These are phyloP conservation scores for Seira musarum DNA, from an alignment of 2,888 invertebrate species.

Conservation along the genomic window DNA sequence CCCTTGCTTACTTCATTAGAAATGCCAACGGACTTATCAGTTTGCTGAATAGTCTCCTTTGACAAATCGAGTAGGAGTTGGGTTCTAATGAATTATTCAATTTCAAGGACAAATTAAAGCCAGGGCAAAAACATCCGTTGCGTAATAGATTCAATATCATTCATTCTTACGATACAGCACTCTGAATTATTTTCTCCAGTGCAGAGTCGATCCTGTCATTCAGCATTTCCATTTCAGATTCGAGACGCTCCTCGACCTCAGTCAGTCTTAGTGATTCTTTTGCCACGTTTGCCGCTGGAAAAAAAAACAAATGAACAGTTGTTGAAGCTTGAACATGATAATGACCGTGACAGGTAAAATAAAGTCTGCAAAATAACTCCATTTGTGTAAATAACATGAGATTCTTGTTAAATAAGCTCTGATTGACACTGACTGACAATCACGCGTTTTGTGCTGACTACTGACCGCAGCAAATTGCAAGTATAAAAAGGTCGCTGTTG, in stretches of 20 bases:
- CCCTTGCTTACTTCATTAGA: constrained; percentile 56
- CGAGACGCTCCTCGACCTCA: constrained; percentile 61
- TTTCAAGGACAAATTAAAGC: not conserved
- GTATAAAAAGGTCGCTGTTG: no score
- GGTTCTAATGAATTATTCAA: constrained; percentile 42
- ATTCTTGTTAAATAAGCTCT: no score
- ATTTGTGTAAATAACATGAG: no score
- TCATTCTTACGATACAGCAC: constrained; percentile 65
- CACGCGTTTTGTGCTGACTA: no score
- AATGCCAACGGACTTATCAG: constrained; percentile 62
- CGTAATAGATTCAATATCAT: no score
- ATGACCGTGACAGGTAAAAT: no score
- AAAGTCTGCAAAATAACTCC: no score
- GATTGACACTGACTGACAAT: no score
- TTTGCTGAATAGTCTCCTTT: constrained; percentile 63
- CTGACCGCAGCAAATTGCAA: no score
- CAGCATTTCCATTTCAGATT: constrained; percentile 64
- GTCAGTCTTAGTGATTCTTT: constrained; percentile 57
- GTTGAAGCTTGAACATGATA: not conserved
- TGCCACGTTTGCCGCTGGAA: constrained; percentile 55
- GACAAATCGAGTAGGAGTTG: constrained; percentile 62
- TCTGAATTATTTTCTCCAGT: constrained; percentile 66
- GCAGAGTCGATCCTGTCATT: constrained; percentile 61
- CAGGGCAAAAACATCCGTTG: not conserved
- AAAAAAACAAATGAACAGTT: no score